Evolutionary conservation across 2,888 invertebrate species (phyloP).

Genomic region (Phengaris arion): DNA sequence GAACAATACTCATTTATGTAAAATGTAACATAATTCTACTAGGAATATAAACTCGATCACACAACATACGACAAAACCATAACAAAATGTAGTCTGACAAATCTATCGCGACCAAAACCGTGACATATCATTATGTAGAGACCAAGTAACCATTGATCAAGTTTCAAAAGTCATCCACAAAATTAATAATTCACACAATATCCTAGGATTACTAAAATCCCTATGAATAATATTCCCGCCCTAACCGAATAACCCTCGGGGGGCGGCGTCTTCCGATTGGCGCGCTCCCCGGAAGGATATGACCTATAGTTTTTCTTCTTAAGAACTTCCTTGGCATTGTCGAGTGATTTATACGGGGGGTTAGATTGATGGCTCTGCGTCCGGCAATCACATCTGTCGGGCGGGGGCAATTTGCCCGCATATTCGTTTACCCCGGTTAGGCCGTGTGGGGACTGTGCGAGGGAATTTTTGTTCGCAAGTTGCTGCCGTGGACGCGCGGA

Average conservation of each 20-base stretch:
- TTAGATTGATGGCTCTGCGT: constrained; percentile 75
- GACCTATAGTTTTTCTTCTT: constrained; percentile 80
- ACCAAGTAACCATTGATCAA: background rate
- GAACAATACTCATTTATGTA: too few species aligned
- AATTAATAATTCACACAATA: constrained; percentile 59
- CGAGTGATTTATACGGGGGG: constrained; percentile 72
- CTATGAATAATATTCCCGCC: constrained; percentile 56
- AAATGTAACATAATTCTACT: too few species aligned
- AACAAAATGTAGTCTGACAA: background rate
- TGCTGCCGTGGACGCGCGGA: too few species aligned
- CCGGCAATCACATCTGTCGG: constrained; percentile 74
- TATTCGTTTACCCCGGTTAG: constrained; percentile 69
- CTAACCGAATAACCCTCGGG: constrained; percentile 61
- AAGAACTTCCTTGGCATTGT: constrained; percentile 78
- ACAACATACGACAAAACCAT: too few species aligned
- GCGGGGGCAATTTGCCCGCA: constrained; percentile 72
- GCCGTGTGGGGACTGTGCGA: background rate
- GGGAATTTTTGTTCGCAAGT: too few species aligned
- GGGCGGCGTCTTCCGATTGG: constrained; percentile 72
- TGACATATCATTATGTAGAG: background rate
- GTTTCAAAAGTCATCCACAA: constrained; percentile 27
- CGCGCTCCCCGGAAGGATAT: constrained; percentile 77
- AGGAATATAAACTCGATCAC: too few species aligned
- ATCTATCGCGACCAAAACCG: background rate
- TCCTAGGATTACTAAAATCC: constrained; percentile 56